Conservation (phyloP, 2,888 invertebrate species). For the Apamea epomidion region DNA sequence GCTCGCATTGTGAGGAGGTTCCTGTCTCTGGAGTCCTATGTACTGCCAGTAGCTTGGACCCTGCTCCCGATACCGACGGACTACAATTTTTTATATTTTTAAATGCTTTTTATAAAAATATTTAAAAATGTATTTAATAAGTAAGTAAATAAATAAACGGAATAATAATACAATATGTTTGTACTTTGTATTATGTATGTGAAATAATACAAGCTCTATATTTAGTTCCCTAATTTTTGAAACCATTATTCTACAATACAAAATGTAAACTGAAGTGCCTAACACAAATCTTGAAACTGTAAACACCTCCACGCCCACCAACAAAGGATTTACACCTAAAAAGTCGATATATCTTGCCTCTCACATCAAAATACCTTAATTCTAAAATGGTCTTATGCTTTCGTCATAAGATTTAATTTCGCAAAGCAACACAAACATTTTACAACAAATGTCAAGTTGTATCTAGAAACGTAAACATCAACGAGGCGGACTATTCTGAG, state of each 20-base stretch:
- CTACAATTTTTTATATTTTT: too few relatives aligned
- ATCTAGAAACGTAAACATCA: conserved; percentile 56
- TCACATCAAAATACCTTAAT: conserved; percentile 23
- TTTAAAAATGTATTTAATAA: too few relatives aligned
- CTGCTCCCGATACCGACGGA: too few relatives aligned
- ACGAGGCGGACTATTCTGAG: conserved; percentile 43
- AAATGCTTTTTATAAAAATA: too few relatives aligned
- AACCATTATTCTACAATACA: not conserved
- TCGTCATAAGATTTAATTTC: conserved; percentile 38
- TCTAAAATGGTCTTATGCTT: conserved; percentile 23
- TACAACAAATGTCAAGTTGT: conserved; percentile 44
- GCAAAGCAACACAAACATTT: conserved; percentile 32
- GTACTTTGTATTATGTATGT: not conserved
- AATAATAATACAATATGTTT: too few relatives aligned
- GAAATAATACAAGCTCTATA: not conserved
- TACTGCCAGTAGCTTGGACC: too few relatives aligned
- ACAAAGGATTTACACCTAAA: conserved; percentile 50
- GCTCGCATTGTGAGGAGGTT: too few relatives aligned
- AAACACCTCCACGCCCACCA: conserved; percentile 23
- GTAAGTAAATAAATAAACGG: too few relatives aligned
- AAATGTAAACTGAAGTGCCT: not conserved
- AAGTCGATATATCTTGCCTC: conserved; percentile 15
- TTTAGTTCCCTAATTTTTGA: not conserved
- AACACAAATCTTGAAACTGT: conserved; percentile 2
- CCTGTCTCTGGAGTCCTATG: too few relatives aligned